A percentile compares a stretch with the other conserved stretches of the same genome.
Conservation (phyloP, 2,113 vertebrate genomes). For the Cyprinus carpio region DNA sequence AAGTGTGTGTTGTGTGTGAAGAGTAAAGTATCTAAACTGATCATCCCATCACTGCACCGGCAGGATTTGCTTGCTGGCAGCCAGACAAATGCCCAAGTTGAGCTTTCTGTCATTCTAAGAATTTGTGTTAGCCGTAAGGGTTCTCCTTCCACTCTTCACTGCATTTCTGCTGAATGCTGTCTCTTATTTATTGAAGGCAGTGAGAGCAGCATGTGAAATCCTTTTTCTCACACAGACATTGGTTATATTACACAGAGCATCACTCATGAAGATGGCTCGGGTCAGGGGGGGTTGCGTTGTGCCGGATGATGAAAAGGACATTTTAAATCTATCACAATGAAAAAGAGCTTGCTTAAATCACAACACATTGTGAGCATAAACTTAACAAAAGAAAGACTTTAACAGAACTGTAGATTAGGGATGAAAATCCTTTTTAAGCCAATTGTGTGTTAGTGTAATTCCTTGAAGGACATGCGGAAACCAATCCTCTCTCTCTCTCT, state of each 20-base stretch:
- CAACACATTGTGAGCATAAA: constrained; percentile 34
- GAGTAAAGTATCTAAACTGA: background rate
- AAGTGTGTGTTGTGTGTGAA: background rate
- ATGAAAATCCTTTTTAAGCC: constrained; percentile 57
- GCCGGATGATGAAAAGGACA: constrained; percentile 36
- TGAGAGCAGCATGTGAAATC: constrained; percentile 28
- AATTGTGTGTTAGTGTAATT: constrained; percentile 49
- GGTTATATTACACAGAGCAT: constrained; percentile 37
- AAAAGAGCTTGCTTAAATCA: constrained; percentile 27
- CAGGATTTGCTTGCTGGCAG: constrained; percentile 59
- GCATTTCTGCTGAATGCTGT: constrained; percentile 1
- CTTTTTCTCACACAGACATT: constrained; percentile 31
- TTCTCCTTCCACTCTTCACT: constrained; percentile 24
- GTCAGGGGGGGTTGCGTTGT: constrained; percentile 7
- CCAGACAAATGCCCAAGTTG: constrained; percentile 70
- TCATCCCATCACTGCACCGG: constrained; percentile 42
- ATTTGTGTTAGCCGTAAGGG: constrained; percentile 68
- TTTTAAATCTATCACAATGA: constrained; percentile 39
- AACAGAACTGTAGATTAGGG: constrained; percentile 48
- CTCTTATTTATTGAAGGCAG: constrained; percentile 28
- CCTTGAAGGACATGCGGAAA: constrained; percentile 42
- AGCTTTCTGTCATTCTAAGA: constrained; percentile 74
- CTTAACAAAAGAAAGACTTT: constrained; percentile 35
- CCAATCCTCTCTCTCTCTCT: constrained; percentile 51
- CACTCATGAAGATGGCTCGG: constrained; percentile 29